Conservation (phyloP, 2,797 vertebrate species). For the Diglossa cyanea region DNA sequence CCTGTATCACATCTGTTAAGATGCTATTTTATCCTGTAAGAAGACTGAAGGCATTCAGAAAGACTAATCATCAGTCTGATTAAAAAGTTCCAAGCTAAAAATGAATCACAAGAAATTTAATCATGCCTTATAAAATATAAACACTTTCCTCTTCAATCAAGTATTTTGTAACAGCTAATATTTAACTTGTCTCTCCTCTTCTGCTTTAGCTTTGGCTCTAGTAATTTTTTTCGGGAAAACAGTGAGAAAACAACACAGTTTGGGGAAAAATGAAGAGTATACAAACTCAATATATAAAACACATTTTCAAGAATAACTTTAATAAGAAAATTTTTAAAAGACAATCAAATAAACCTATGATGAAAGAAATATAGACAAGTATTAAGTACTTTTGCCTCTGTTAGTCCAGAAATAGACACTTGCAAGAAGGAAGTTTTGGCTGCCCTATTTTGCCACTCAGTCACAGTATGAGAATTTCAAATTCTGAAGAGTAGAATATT, state of each 20-base stretch:
- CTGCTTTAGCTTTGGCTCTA: background rate
- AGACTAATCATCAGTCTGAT: background rate
- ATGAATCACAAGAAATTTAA: background rate
- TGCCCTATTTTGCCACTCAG: background rate
- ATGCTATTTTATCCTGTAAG: background rate
- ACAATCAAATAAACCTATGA: background rate
- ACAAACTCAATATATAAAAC: background rate
- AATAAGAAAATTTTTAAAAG: background rate
- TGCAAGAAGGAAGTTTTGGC: background rate
- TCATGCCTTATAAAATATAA: background rate
- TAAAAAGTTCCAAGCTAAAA: slow-evolving; percentile 14
- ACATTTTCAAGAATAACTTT: background rate
- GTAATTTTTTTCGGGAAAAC: background rate
- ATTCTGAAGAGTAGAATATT: background rate
- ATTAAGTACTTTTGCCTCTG: background rate
- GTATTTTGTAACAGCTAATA: background rate
- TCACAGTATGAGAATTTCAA: background rate
- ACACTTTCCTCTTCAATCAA: background rate
- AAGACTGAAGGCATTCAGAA: background rate
- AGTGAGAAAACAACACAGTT: background rate
- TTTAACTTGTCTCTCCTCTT: background rate
- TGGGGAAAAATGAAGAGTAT: background rate
- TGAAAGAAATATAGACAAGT: background rate
- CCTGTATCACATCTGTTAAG: background rate
- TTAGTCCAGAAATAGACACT: background rate